Evolutionary conservation across 2,888 invertebrate species (phyloP).

Genomic region (Xestobium rufovillosum): DNA sequence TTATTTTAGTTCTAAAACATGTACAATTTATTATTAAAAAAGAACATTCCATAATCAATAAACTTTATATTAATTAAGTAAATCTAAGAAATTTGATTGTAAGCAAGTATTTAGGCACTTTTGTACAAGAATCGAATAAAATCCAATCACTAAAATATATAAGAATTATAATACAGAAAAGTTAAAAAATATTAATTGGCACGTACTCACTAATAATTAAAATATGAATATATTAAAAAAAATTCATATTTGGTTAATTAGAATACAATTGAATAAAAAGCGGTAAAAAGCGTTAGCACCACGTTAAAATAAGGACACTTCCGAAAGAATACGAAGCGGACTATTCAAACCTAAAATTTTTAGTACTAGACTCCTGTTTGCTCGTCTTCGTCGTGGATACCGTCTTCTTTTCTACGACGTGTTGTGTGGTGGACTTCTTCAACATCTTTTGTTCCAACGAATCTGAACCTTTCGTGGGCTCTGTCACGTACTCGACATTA

Average conservation of each 20-base stretch:
- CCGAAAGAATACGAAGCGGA: constrained; percentile 4
- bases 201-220: constrained; percentile 14
- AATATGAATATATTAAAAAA: constrained; percentile 18
- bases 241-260: constrained; percentile 33
- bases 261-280: too few species aligned
- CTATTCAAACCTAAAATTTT: constrained; percentile 41
- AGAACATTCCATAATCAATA: too few species aligned
- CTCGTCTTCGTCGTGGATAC: constrained; percentile 52
- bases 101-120: neutral
- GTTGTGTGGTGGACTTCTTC: constrained; percentile 61
- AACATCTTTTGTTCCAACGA: constrained; percentile 58
- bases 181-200: neutral
- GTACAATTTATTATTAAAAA: too few species aligned
- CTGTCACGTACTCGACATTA: constrained; percentile 36
- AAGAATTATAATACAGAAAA: neutral
- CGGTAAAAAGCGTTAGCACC: constrained; percentile 30
- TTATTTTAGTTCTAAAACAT: too few species aligned
- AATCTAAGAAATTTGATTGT: too few species aligned
- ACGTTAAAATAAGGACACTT: constrained; percentile 32
- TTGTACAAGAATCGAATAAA: constrained; percentile 1
- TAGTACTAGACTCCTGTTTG: constrained; percentile 41
- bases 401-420: constrained; percentile 60
- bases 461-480: constrained; percentile 46
- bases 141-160: neutral
- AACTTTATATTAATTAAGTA: too few species aligned